phyloP scores from a whole-genome alignment of 2,888 invertebrate species.

The Octonoba sinensis region DNA sequence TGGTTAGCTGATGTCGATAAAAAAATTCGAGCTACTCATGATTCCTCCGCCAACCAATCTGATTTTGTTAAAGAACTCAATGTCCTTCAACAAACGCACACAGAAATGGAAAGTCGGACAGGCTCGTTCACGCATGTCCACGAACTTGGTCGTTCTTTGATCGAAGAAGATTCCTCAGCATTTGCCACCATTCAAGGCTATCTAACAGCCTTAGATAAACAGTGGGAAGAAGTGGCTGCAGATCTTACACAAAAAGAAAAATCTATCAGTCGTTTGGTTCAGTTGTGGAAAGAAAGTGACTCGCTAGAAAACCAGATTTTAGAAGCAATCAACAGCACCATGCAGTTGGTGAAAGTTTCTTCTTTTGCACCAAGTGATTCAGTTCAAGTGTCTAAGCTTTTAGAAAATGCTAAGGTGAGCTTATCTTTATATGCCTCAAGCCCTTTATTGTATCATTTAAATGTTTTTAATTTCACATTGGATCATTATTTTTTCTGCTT shows the following conservation, averaged over 20 bases:
- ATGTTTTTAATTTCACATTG: no score
- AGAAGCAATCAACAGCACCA: slow-evolving; percentile 28
- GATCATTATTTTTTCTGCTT: no score
- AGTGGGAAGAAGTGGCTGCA: slow-evolving; percentile 80
- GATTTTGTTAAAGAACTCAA: slow-evolving; percentile 40
- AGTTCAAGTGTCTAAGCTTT: slow-evolving; percentile 51
- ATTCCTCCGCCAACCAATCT: slow-evolving; percentile 4
- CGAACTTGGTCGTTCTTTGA: slow-evolving; percentile 53
- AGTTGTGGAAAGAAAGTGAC: slow-evolving; percentile 58
- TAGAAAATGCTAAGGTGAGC: slow-evolving; percentile 66
- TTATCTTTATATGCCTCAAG: no score
- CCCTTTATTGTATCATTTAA: no score
- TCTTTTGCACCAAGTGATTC: slow-evolving; percentile 47
- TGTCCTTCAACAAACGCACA: slow-evolving; percentile 37
- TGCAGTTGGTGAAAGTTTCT: slow-evolving; percentile 29
- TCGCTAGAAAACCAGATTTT: slow-evolving; percentile 28
- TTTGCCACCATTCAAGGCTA: slow-evolving; percentile 84
- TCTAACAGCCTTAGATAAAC: slow-evolving; percentile 82
- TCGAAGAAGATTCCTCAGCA: slow-evolving; percentile 59
- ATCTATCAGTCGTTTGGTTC: slow-evolving; percentile 22
- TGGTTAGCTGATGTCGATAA: slow-evolving; percentile 50
- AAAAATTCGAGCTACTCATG: slow-evolving; percentile 26
- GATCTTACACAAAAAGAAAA: slow-evolving; percentile 49
- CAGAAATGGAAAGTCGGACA: slow-evolving; percentile 39
- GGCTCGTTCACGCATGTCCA: slow-evolving; percentile 32